phyloP scores from a whole-genome alignment of 2,113 vertebrate species.

The Chrysochloris asiatica region DNA sequence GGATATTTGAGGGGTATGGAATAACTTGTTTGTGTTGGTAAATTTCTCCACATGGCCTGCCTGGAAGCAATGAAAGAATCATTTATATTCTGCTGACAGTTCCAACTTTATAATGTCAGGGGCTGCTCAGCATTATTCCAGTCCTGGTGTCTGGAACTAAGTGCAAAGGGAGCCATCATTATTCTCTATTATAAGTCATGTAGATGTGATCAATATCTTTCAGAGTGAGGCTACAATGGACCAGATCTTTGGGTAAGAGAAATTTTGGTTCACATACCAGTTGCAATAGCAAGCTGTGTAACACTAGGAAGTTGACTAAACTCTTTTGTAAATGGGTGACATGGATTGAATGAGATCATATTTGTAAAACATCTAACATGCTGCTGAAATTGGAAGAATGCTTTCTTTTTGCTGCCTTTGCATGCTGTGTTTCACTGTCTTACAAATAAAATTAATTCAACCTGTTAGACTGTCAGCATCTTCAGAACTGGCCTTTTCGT shows the following conservation, averaged over 20 bases:
- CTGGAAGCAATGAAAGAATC: not conserved
- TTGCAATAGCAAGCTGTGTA: not conserved
- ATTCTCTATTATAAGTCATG: not conserved
- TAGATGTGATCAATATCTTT: not conserved
- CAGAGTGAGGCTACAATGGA: not conserved
- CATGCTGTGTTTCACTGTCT: not conserved
- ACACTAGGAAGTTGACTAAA: not conserved
- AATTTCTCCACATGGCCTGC: not conserved
- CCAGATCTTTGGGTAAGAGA: not conserved
- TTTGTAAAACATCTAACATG: not conserved
- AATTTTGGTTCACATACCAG: not conserved
- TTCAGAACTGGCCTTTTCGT: not conserved
- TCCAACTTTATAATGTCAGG: not conserved
- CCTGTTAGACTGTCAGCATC: not conserved
- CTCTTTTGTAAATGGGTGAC: not conserved
- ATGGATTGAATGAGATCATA: not conserved
- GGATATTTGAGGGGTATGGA: not conserved
- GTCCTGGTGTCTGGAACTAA: not conserved
- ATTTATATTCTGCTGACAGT: conserved; percentile 17
- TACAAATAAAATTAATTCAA: conserved; percentile 52
- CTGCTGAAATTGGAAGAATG: not conserved
- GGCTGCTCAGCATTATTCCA: not conserved
- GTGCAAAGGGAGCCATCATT: not conserved
- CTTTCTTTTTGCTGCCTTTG: not conserved
- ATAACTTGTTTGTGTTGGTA: conserved; percentile 19